Percentiles rank a stretch among this genome's conserved stretches.
phyloP scores from a whole-genome alignment of 2,797 vertebrate genomes.

The Dipus sagitta region DNA sequence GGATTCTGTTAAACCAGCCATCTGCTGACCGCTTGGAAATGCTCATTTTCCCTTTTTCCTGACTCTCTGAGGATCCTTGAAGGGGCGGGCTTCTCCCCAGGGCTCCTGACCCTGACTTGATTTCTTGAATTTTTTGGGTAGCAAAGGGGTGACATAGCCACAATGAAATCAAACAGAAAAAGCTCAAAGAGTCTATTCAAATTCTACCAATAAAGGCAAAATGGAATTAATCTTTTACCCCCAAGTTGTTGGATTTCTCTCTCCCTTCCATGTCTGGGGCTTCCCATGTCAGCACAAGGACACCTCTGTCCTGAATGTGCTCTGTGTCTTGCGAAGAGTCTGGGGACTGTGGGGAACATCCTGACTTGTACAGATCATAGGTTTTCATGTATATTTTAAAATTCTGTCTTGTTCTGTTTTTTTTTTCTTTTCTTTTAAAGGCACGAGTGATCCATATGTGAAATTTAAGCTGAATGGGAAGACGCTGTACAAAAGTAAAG shows the following conservation, averaged over 20 bases:
- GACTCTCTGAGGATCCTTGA: neutral
- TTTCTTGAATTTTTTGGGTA: constrained; percentile 9
- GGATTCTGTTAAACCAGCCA: constrained; percentile 18
- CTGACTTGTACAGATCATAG: neutral
- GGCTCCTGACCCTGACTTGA: constrained; percentile 24
- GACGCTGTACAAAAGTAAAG: constrained; percentile 98
- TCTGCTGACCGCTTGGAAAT: constrained; percentile 53
- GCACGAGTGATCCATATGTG: constrained; percentile 96
- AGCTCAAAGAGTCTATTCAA: constrained; percentile 31
- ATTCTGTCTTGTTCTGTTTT: constrained; percentile 7
- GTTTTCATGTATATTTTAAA: neutral
- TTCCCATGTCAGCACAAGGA: neutral
- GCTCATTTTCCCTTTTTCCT: neutral
- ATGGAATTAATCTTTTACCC: neutral
- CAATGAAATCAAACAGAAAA: constrained; percentile 52
- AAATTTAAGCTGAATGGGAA: constrained; percentile 98
- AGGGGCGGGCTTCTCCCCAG: constrained; percentile 1
- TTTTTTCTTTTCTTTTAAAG: constrained; percentile 84
- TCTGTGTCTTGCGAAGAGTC: neutral
- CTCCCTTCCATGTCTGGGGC: neutral
- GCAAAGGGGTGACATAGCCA: neutral
- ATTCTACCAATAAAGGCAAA: neutral
- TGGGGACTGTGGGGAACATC: neutral
- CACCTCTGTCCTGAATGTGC: neutral
- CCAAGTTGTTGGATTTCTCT: neutral